Evolutionary conservation across 2,797 vertebrate genomes (phyloP).

Genomic region (Chaetophractus vellerosus): DNA sequence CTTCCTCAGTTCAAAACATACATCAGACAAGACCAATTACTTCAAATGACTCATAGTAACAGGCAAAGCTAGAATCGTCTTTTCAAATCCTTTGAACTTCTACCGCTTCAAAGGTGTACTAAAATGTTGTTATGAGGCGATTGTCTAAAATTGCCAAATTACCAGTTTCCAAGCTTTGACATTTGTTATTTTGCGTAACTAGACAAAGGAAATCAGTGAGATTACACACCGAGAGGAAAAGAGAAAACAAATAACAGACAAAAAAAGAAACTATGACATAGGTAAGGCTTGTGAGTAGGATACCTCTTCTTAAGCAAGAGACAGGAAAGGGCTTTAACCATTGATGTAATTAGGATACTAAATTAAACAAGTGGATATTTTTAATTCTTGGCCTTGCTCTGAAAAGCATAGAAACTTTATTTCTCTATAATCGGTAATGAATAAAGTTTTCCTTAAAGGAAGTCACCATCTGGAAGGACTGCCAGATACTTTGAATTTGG

Average conservation of each 20-base stretch:
- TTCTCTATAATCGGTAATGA: background rate
- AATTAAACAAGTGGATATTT: background rate
- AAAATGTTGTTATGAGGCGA: slow-evolving; percentile 91
- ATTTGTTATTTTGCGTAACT: slow-evolving; percentile 87
- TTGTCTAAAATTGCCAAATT: slow-evolving; percentile 93
- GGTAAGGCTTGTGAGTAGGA: background rate
- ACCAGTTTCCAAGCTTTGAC: slow-evolving; percentile 90
- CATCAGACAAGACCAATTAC: slow-evolving; percentile 96
- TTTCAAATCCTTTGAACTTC: slow-evolving; percentile 93
- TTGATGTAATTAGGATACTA: slow-evolving; percentile 63
- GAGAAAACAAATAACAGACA: background rate
- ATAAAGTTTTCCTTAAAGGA: background rate
- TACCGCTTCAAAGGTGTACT: slow-evolving; percentile 93
- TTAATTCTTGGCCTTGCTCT: background rate
- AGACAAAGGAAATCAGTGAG: slow-evolving; percentile 81
- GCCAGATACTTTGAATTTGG: background rate
- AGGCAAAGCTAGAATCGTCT: slow-evolving; percentile 89
- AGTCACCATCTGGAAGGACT: background rate
- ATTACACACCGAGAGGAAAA: slow-evolving; percentile 66
- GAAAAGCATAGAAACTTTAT: background rate
- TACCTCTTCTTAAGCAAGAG: background rate
- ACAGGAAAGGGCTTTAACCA: slow-evolving; percentile 24
- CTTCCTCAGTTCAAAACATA: slow-evolving; percentile 93
- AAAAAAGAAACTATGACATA: slow-evolving; percentile 18
- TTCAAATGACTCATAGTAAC: slow-evolving; percentile 93